A percentile compares a stretch with the other conserved stretches of the same genome.
phyloP scores from a whole-genome alignment of 92 coral and sea anemone genomes.

The Isaurus tuberculatus region DNA sequence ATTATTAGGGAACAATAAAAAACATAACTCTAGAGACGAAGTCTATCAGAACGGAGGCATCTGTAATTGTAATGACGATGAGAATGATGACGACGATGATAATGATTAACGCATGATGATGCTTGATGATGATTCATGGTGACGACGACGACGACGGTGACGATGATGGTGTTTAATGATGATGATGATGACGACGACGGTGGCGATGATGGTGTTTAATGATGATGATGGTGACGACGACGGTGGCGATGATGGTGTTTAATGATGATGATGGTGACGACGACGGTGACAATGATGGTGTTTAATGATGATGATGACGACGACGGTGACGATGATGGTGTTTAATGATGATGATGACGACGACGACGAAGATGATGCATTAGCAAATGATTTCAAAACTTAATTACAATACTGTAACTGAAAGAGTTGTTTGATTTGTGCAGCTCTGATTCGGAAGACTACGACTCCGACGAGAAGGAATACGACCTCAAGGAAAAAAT shows the following conservation, averaged over 20 bases:
- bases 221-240: too few relatives aligned
- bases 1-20: too few relatives aligned
- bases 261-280: too few relatives aligned
- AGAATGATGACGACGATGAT: neutral
- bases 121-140: too few relatives aligned
- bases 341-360: neutral
- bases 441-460: slow-evolving; percentile 70
- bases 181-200: neutral
- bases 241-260: too few relatives aligned
- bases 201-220: neutral
- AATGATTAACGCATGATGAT: too few relatives aligned
- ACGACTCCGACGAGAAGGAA: slow-evolving; percentile 29
- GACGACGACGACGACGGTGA: neutral
- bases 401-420: too few relatives aligned
- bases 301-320: neutral
- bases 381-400: too few relatives aligned
- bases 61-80: neutral
- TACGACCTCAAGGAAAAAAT: slow-evolving; percentile 64
- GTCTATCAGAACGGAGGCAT: too few relatives aligned
- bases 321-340: neutral
- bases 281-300: too few relatives aligned
- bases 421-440: neutral
- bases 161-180: neutral
- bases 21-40: too few relatives aligned
- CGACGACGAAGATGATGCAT: too few relatives aligned